Evolutionary conservation across 2,113 vertebrate genomes (phyloP).

Genomic region (Salvelinus namaycush): DNA sequence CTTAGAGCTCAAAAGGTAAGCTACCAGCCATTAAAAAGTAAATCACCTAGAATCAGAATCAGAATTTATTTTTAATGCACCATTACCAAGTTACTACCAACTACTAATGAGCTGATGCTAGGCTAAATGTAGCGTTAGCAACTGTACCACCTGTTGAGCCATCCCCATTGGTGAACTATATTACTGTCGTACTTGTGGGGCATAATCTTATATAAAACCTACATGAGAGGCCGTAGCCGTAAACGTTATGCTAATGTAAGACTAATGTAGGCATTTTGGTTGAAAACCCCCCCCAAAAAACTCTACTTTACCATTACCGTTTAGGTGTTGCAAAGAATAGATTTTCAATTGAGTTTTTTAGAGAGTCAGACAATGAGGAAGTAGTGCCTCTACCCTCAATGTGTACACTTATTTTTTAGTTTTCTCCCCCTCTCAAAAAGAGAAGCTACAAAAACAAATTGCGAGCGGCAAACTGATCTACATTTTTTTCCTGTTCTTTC

Average conservation of each 20-base stretch:
- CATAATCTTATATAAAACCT: conserved; percentile 58
- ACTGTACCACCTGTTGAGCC: not conserved
- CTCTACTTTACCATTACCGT: not conserved
- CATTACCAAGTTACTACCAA: not conserved
- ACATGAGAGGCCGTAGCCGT: not conserved
- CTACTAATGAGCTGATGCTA: not conserved
- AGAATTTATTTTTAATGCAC: too few relatives aligned
- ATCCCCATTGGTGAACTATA: not conserved
- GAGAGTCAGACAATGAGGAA: conserved; percentile 20
- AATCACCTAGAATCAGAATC: too few relatives aligned
- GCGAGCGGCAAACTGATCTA: conserved; percentile 40
- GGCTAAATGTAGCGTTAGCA: not conserved
- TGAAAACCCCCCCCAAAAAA: not conserved
- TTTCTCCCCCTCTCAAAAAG: conserved; percentile 12
- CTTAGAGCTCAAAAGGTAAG: conserved; percentile 83
- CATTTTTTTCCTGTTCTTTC: conserved; percentile 25
- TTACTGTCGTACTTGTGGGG: not conserved
- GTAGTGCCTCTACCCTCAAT: conserved; percentile 24
- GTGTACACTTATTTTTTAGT: conserved; percentile 45
- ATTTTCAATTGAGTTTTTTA: conserved; percentile 56
- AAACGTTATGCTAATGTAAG: not conserved
- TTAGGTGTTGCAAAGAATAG: conserved; percentile 12
- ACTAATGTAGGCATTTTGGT: not conserved
- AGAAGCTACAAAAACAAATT: conserved; percentile 39
- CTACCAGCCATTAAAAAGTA: not conserved